Base-by-base conservation (phyloP, 2,113 vertebrate genomes). In the Cathartes aura region DNA sequence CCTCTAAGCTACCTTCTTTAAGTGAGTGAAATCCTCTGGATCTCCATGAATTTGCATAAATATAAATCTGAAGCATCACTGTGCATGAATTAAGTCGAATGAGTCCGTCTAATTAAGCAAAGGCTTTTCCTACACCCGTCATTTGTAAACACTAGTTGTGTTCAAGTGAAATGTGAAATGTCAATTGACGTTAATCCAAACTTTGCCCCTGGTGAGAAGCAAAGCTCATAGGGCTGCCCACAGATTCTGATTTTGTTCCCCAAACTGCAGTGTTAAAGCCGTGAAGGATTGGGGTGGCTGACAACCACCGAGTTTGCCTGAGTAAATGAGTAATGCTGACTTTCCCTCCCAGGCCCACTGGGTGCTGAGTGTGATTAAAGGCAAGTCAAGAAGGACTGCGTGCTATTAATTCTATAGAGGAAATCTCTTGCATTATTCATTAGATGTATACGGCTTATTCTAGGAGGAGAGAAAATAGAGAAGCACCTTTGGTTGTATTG, bases 341-440 rank as follows among this genome's bases (percentile, higher is more conserved):
- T 91, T 87, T 90, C 62, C 38, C 70, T 91, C 23, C 82, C 82
- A 70, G 84, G 58, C 82, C 94, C 93, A 90, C 55, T 80, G 94
- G 84, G 78, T 63, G 74, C 84, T 82, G 87, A 66, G 55, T 50
- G 42, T 95, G 91, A 96, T 97, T 97, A 97, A 97, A 96, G 64
- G 70, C 91, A 82, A 87, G 74, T 62, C 87, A 82, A 62, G 81
- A 68, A 89, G 89, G 87, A 73, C 83, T 73, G 66, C 2, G 29
- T 70, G 91, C 78, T 80, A 94, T 95, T 96, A 96, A 88, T 97
- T 96, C 87, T 82, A 88, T 76, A 58, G 50, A 96, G 82, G 89
- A 95, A 72, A 85, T 47, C 62, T 91, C 76, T 58, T 93, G 71
- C 72, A 94, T 95, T 96, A 97, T 97, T 94, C 87, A 95, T 95